A percentile compares a stretch with the other conserved stretches of the same genome.
Evolutionary conservation across 2,888 invertebrate genomes (phyloP).

Genomic region (Spodoptera exigua): DNA sequence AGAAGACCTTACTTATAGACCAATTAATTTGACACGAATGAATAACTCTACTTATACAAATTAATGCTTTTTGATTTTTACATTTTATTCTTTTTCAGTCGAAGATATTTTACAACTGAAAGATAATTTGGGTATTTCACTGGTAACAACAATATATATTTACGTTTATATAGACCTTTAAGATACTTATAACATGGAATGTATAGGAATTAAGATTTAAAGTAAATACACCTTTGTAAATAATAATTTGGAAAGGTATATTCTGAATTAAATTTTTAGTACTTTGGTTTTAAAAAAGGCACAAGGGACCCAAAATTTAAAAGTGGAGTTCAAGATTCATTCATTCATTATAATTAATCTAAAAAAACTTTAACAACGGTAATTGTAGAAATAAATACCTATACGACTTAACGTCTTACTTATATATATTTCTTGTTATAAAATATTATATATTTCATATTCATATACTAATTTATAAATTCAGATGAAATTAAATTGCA

Average conservation of each 20-base stretch:
- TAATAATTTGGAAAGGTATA: slow-evolving; percentile 51
- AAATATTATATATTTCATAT: slow-evolving; percentile 24
- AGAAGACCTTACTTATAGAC: slow-evolving; percentile 47
- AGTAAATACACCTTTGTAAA: slow-evolving; percentile 50
- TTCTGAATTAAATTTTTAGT: slow-evolving; percentile 60
- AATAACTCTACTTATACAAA: slow-evolving; percentile 43
- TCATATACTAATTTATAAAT: slow-evolving; percentile 22
- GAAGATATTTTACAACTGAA: slow-evolving; percentile 42
- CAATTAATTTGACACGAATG: slow-evolving; percentile 56
- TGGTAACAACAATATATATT: slow-evolving; percentile 58
- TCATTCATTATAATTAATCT: slow-evolving; percentile 44
- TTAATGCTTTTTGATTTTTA: slow-evolving; percentile 32
- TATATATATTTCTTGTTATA: slow-evolving; percentile 39
- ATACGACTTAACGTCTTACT: slow-evolving; percentile 44
- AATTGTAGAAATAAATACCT: slow-evolving; percentile 52
- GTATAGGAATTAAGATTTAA: slow-evolving; percentile 56
- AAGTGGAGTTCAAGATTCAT: slow-evolving; percentile 39
- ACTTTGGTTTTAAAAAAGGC: slow-evolving; percentile 73
- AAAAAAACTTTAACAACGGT: slow-evolving; percentile 49
- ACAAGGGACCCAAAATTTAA: slow-evolving; percentile 69
- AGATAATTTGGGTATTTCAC: slow-evolving; percentile 34
- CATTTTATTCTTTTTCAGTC: slow-evolving; percentile 42
- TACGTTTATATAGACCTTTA: slow-evolving; percentile 53
- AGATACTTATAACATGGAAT: slow-evolving; percentile 65
- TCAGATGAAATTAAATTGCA: slow-evolving; percentile 25